phyloP scores from a whole-genome alignment of 2,113 vertebrate genomes.

The Garra rufa region DNA sequence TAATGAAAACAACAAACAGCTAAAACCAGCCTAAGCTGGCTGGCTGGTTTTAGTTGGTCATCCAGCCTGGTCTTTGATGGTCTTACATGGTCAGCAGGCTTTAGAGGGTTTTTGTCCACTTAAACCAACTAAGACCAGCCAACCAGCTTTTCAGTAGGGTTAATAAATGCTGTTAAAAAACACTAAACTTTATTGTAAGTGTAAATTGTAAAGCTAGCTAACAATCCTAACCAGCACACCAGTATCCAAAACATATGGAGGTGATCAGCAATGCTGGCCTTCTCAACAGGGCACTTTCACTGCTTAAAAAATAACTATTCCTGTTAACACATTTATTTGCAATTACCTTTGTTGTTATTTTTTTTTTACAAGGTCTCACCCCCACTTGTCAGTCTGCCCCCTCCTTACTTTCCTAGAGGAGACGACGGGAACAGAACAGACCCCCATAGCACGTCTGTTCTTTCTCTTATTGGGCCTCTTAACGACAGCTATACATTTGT shows the following conservation, averaged over 20 bases:
- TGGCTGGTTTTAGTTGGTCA: too few relatives aligned
- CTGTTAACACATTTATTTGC: neutral
- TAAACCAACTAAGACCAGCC: too few relatives aligned
- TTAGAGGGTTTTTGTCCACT: too few relatives aligned
- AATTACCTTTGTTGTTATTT: constrained; percentile 5
- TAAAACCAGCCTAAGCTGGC: too few relatives aligned
- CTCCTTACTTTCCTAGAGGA: neutral
- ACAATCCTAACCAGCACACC: neutral
- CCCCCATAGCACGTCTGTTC: neutral
- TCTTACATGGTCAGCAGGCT: too few relatives aligned
- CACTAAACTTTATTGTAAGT: neutral
- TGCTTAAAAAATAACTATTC: neutral
- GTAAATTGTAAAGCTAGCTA: neutral
- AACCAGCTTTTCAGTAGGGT: too few relatives aligned
- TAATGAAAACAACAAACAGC: too few relatives aligned
- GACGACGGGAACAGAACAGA: neutral
- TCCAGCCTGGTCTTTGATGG: too few relatives aligned
- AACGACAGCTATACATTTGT: constrained; percentile 31
- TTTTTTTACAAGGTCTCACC: constrained; percentile 29
- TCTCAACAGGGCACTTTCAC: neutral
- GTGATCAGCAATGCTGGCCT: neutral
- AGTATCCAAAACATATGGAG: constrained; percentile 1
- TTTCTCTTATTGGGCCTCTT: neutral
- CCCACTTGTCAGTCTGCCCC: constrained; percentile 4
- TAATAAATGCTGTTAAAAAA: neutral